A percentile compares a stretch with the other conserved stretches of the same genome.
phyloP scores from a whole-genome alignment of 2,113 vertebrate genomes.

The Emydura subglobosa region DNA sequence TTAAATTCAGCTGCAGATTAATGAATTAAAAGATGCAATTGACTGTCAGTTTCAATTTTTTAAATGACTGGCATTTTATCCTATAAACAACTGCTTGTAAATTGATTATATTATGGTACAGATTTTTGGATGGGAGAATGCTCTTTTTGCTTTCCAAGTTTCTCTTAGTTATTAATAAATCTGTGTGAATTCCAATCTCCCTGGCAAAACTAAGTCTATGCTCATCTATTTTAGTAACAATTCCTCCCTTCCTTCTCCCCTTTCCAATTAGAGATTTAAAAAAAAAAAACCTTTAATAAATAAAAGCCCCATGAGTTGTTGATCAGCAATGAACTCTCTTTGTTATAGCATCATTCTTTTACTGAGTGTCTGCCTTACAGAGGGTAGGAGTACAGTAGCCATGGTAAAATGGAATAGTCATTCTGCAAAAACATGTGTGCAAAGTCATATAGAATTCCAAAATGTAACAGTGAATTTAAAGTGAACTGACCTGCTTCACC shows the following conservation, averaged over 20 bases:
- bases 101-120: conserved; percentile 28
- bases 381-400: background rate
- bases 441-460: background rate
- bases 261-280: background rate
- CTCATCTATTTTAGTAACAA: background rate
- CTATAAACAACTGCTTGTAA: conserved; percentile 55
- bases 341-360: background rate
- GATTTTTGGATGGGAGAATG: conserved; percentile 34
- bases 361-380: background rate
- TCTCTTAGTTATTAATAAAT: conserved; percentile 30
- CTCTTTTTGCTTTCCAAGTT: conserved; percentile 43
- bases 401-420: background rate
- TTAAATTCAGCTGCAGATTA: conserved; percentile 49
- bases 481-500: background rate
- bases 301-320: background rate
- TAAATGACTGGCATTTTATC: conserved; percentile 48
- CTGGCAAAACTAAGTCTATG: background rate
- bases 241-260: background rate
- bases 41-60: conserved; percentile 62
- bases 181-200: background rate
- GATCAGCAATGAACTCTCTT: background rate
- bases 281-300: background rate
- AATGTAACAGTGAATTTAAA: background rate
- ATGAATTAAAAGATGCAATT: conserved; percentile 57
- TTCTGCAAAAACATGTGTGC: background rate